Percentiles rank a stretch among this genome's conserved stretches.
phyloP scores from a whole-genome alignment of 2,888 invertebrate species.

The Rapana venosa region DNA sequence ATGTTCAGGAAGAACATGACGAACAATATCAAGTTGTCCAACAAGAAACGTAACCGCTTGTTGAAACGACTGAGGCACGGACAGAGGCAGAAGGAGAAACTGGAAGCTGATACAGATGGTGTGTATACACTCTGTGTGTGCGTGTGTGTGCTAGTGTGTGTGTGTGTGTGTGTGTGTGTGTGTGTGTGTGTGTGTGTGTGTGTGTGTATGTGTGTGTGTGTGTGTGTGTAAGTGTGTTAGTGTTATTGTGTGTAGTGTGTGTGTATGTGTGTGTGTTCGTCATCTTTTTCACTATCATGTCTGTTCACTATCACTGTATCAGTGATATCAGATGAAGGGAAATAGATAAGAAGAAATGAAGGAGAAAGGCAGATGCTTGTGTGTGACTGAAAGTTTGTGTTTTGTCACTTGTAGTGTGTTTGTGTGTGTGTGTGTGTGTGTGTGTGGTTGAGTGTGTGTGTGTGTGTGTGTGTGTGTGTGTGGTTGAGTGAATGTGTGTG shows the following conservation, averaged over 20 bases:
- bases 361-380: no score
- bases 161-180: neutral
- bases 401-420: no score
- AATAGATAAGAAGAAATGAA: no score
- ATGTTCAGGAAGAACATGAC: constrained; percentile 34
- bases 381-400: no score
- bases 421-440: neutral
- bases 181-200: neutral
- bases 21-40: constrained; percentile 38
- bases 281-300: no score
- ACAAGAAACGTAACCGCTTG: constrained; percentile 36
- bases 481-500: neutral
- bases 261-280: neutral
- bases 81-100: constrained; percentile 15
- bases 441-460: neutral
- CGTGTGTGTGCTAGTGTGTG: neutral
- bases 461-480: neutral
- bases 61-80: constrained; percentile 25
- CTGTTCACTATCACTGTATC: no score
- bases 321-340: no score
- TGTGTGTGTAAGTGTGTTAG: neutral
- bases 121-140: neutral
- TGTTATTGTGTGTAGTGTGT: no score
- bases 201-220: neutral
- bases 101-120: constrained; percentile 35